Evolutionary conservation across 2,113 vertebrate species (phyloP), one percentile per base, ranked within the genome.

Genomic region (Atlantisia rogersi): DNA sequence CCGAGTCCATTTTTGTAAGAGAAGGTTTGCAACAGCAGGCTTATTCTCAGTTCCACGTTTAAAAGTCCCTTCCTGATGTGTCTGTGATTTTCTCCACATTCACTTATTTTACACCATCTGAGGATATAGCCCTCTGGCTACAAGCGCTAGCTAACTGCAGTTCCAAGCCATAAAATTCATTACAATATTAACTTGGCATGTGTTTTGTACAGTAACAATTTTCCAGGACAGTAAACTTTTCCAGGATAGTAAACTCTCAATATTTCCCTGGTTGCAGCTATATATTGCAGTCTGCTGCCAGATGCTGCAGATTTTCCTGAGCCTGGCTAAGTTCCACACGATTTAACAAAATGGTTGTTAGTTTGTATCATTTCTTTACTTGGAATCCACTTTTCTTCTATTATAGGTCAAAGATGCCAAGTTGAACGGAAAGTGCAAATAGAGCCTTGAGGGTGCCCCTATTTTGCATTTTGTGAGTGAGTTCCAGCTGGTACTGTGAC

Each of bases 131-230:
- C 73, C 53, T 81, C 46, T 90, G 88, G 85, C 58, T 94, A 88
- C 48, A 75, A 78, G 20, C 67, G 63, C 88, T 58, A 90, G 24
- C 39, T 84, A 86, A 78, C 68, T 86, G 76, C 53, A 39, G 21
- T 84, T 90, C 82, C 80, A 92, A 90, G 62, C 44, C 74, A 73
- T 94, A 94, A 93, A 94, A 88, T 78, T 80, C 73, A 86, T 96
- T 92, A 91, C 86, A 84, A 68, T 94, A 94, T 95, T 95, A 81
- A 79, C 90, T 94, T 97, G 95, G 95, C 88, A 90, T 69, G 73
- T 94, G 82, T 83, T 94, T 88, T 4, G 12, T 75, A 75, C 48
- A 79, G 88, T 92, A 94, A 95, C 86, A 86, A 65, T 91, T 94
- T 95, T 94, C 88, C 79, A 86, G 88, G 90, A 86, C 42, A 83